Percentiles rank a stretch among this genome's conserved stretches.
These are phyloP conservation scores for Rhinolophus ferrumequinum DNA, from an alignment of 2,113 vertebrate genomes.

Conservation along the genomic window DNA sequence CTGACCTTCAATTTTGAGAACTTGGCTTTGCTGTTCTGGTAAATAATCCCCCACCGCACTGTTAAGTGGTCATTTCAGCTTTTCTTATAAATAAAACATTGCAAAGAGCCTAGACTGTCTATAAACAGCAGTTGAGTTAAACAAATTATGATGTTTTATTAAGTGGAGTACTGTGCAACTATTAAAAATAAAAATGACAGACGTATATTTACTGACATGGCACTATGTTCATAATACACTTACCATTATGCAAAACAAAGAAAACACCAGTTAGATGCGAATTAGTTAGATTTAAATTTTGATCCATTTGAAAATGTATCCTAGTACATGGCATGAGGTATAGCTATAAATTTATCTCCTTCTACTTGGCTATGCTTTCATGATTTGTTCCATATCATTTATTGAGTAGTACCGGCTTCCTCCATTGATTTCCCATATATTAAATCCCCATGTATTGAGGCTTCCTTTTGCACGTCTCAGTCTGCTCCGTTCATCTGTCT, in stretches of 20 bases:
- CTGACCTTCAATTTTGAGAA: background rate
- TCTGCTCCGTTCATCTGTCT: background rate
- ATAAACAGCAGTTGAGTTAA: background rate
- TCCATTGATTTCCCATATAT: background rate
- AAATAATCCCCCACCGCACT: background rate
- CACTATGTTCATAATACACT: background rate
- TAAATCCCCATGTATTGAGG: background rate
- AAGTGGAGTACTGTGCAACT: background rate
- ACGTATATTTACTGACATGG: background rate
- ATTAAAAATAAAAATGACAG: slow-evolving; percentile 5
- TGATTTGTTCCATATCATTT: background rate
- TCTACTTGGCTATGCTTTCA: background rate
- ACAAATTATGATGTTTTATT: background rate
- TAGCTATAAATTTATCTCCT: background rate
- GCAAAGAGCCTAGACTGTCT: background rate
- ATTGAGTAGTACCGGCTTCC: background rate
- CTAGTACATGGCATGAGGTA: background rate
- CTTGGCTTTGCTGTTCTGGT: background rate
- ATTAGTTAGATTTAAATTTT: background rate
- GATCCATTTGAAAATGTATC: background rate
- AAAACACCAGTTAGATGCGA: background rate
- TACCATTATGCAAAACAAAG: background rate
- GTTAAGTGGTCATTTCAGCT: background rate
- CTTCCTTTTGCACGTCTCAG: background rate
- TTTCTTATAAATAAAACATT: background rate